A percentile compares a stretch with the other conserved stretches of the same genome.
Evolutionary conservation across 2,113 vertebrate genomes (phyloP).

Genomic region (Mionectes macconnelli): DNA sequence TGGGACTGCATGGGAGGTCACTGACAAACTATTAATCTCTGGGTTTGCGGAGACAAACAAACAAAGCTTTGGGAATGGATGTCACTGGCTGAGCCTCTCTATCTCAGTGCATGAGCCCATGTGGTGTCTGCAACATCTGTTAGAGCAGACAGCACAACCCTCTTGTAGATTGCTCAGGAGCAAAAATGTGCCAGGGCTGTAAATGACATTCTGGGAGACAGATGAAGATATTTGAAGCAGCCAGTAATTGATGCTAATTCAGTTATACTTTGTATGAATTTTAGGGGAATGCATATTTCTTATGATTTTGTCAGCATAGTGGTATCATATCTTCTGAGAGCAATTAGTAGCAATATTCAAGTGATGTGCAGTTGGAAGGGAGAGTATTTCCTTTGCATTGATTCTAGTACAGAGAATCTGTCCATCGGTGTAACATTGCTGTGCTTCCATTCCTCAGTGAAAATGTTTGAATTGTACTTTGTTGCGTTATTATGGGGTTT

Average conservation of each 20-base stretch:
- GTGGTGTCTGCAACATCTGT: background rate
- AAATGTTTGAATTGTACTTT: background rate
- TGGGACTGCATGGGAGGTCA: background rate
- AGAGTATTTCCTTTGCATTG: background rate
- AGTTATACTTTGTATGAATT: background rate
- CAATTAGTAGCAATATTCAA: background rate
- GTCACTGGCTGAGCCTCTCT: background rate
- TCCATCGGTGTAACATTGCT: background rate
- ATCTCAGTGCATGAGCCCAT: background rate
- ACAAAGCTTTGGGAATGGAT: background rate
- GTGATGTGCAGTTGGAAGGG: background rate
- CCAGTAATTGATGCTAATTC: background rate
- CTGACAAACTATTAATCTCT: background rate
- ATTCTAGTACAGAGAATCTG: background rate
- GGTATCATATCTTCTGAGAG: background rate
- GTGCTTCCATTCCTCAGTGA: background rate
- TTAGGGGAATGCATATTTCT: background rate
- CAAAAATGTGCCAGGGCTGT: background rate
- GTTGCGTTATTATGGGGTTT: background rate
- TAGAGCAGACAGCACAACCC: background rate
- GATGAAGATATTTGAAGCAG: background rate
- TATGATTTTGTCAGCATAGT: background rate
- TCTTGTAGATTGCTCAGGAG: background rate
- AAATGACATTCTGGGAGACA: background rate
- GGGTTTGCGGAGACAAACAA: background rate